Conservation (phyloP, 1,140 invertebrate species). For the Drosophila serrata region DNA sequence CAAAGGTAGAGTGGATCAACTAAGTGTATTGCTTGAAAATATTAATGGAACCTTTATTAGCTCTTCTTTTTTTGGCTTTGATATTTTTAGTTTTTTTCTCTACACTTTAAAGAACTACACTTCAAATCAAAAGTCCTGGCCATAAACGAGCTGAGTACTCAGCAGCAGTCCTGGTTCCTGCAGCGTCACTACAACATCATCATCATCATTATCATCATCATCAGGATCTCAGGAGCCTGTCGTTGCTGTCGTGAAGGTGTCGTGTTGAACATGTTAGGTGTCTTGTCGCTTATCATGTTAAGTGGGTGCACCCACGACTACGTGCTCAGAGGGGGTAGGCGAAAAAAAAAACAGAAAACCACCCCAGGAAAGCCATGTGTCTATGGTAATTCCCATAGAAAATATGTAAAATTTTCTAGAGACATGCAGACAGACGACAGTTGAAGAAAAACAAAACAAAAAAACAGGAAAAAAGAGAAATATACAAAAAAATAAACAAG, state of each 20-base stretch:
- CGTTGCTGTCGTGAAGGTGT: conserved; percentile 76
- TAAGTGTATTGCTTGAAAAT: no score
- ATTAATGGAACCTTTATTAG: background rate
- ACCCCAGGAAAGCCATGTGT: conserved; percentile 44
- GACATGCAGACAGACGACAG: conserved; percentile 37
- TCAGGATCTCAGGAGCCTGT: conserved; percentile 38
- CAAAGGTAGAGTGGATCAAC: no score
- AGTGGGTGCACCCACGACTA: conserved; percentile 77
- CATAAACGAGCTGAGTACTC: conserved; percentile 24
- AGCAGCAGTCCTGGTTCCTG: conserved; percentile 21
- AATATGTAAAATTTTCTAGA: conserved; percentile 73
- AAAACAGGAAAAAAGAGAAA: background rate
- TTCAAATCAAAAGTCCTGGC: conserved; percentile 23
- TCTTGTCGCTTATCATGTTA: conserved; percentile 83
- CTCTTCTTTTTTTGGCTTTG: background rate
- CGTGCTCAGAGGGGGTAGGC: conserved; percentile 32
- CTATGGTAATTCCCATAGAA: conserved; percentile 81
- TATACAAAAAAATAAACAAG: conserved; percentile 31
- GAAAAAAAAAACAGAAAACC: background rate
- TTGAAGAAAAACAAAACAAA: conserved; percentile 13
- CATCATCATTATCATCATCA: background rate
- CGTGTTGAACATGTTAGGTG: conserved; percentile 83
- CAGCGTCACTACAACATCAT: conserved; percentile 7
- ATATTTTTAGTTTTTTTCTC: background rate
- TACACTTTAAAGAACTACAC: background rate